phyloP scores from a whole-genome alignment of 2,888 invertebrate genomes.

The Aleiodes alternator region DNA sequence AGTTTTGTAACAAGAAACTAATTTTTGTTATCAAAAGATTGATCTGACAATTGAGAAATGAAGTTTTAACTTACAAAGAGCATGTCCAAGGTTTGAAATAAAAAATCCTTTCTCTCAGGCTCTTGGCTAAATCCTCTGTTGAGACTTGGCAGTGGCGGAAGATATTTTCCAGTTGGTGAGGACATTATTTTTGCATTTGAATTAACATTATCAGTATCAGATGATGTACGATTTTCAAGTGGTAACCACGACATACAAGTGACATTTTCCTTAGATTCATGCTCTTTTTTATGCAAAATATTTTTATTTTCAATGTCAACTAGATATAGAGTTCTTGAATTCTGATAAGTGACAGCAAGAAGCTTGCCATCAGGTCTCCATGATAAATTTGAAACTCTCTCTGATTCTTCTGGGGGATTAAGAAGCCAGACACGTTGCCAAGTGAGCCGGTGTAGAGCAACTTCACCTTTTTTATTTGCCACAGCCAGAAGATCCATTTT shows the following conservation, averaged over 20 bases:
- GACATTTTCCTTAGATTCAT: slow-evolving; percentile 77
- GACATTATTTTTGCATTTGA: slow-evolving; percentile 53
- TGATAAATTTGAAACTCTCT: slow-evolving; percentile 85
- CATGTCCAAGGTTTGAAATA: slow-evolving; percentile 75
- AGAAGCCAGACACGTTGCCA: slow-evolving; percentile 96
- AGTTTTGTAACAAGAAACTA: too few species aligned
- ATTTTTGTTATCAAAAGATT: background rate
- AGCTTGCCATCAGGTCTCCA: slow-evolving; percentile 98
- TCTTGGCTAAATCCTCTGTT: slow-evolving; percentile 74
- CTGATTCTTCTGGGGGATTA: slow-evolving; percentile 84
- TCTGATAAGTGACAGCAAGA: slow-evolving; percentile 76
- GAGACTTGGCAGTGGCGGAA: slow-evolving; percentile 77
- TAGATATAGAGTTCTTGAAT: slow-evolving; percentile 74
- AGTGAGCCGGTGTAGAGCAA: slow-evolving; percentile 90
- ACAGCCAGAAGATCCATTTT: slow-evolving; percentile 94
- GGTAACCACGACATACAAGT: slow-evolving; percentile 85
- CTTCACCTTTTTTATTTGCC: slow-evolving; percentile 91
- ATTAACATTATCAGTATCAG: slow-evolving; percentile 41
- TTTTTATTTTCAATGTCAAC: slow-evolving; percentile 92
- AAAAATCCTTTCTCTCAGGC: slow-evolving; percentile 73
- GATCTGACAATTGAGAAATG: background rate
- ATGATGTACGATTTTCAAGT: slow-evolving; percentile 55
- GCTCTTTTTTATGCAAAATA: slow-evolving; percentile 80
- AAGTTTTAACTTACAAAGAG: slow-evolving; percentile 71
- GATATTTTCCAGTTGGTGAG: slow-evolving; percentile 70